phyloP scores from a whole-genome alignment of 2,797 vertebrate genomes.

The Melanotaenia parkinsoni region DNA sequence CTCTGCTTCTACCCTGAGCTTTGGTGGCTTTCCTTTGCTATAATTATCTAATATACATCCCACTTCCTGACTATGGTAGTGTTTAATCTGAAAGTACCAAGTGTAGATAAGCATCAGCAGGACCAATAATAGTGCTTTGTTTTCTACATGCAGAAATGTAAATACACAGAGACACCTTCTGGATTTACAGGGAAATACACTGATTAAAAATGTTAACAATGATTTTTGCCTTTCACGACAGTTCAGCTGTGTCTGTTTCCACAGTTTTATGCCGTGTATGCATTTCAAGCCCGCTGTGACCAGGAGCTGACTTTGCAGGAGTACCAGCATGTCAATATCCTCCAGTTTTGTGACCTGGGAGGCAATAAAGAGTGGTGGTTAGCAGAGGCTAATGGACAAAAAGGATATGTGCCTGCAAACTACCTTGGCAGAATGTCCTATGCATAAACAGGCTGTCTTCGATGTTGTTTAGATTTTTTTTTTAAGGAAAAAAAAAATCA shows the following conservation, averaged over 20 bases:
- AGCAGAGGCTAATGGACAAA: slow-evolving; percentile 92
- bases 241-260: slow-evolving; percentile 28
- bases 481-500: background rate
- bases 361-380: slow-evolving; percentile 99
- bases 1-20: background rate
- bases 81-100: background rate
- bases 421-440: slow-evolving; percentile 98
- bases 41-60: background rate
- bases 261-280: slow-evolving; percentile 97
- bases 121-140: background rate
- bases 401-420: slow-evolving; percentile 95
- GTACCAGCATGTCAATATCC: slow-evolving; percentile 91
- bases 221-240: background rate
- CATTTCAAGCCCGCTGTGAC: slow-evolving; percentile 93
- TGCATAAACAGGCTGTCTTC: slow-evolving; percentile 76
- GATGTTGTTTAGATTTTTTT: slow-evolving; percentile 46
- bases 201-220: background rate
- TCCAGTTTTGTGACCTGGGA: slow-evolving; percentile 91
- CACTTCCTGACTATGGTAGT: background rate
- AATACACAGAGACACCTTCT: slow-evolving; percentile 63
- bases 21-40: too few species aligned
- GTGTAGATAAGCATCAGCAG: background rate
- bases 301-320: slow-evolving; percentile 95
- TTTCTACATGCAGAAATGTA: slow-evolving; percentile 1
- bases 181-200: slow-evolving; percentile 31